Base-by-base conservation (phyloP, 1,140 invertebrate genomes). In the Micrasema minimum region DNA sequence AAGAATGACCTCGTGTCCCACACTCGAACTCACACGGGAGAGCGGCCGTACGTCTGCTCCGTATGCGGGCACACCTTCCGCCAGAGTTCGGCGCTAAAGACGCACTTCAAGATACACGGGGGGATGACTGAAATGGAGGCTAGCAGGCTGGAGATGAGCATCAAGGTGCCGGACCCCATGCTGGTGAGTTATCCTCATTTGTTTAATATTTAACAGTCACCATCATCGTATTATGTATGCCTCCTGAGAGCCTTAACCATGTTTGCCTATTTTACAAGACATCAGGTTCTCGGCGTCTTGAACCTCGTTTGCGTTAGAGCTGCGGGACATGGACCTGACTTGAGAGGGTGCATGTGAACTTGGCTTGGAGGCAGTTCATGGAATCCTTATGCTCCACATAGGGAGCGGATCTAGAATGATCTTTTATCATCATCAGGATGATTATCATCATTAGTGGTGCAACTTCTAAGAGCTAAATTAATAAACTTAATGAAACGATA, bases 31-130 rank as follows among this genome's bases (percentile, higher is more conserved):
- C 93, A 95, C 75, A 93, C 92, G 0, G 91, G 94, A 0, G 92
- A 96, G 76, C 84, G 93, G 38, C 93, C 94, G 0, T 96, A 91
- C 77, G 88, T 90, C 31, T 97, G 95, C 79, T 88, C 90, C 20
- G 88, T 91, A 23, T 97, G 96, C 77, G 92, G 90, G 3, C 91
- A 92, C 70, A 86, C 89, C 0, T 93, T 92, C 77, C 87, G 88
- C 2, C 90, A 91, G 75, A 88, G 87, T 16, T 87, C 88, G 0
- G 89, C 87, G 0, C 76, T 90, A 11, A 89, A 90, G 72, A 87
- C 86, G 11, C 89, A 91, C 73, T 82, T 88, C 4, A 90, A 89
- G 73, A 86, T 87, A n/a, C 90, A 90, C 26, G 48, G 72, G 3
- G 59, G 55, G 1, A 9, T 51, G 9, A 74, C 80, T 81, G 53